These are phyloP conservation scores for Callinectes sapidus DNA, from an alignment of 2,888 invertebrate genomes.

Conservation along the genomic window DNA sequence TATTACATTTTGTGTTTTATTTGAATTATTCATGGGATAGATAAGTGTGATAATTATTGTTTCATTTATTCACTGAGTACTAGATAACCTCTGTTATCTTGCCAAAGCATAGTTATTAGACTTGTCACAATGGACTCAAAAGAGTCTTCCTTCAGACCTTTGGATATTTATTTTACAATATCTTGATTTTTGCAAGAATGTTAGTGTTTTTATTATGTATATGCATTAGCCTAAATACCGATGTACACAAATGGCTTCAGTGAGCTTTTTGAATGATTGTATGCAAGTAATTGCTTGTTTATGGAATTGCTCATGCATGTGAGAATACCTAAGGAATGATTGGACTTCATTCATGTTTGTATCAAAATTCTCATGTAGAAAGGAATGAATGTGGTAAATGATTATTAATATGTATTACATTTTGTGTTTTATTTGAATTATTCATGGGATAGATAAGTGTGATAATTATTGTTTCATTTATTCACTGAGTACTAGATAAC, in stretches of 20 bases:
- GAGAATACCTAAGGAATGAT: not conserved
- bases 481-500: slow-evolving; percentile 46
- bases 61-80: slow-evolving; percentile 37
- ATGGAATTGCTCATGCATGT: slow-evolving; percentile 18
- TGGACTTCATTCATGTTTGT: slow-evolving; percentile 16
- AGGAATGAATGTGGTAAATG: slow-evolving; percentile 34
- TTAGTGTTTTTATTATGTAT: slow-evolving; percentile 41
- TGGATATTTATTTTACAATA: slow-evolving; percentile 49
- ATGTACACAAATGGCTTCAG: slow-evolving; percentile 39
- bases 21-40: slow-evolving; percentile 24
- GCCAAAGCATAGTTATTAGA: slow-evolving; percentile 57
- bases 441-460: slow-evolving; percentile 41
- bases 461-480: slow-evolving; percentile 41
- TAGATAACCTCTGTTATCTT: slow-evolving; percentile 52
- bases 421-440: not conserved
- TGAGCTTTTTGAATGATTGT: slow-evolving; percentile 29
- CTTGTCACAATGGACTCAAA: slow-evolving; percentile 38
- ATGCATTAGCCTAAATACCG: slow-evolving; percentile 42
- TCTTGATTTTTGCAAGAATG: slow-evolving; percentile 29
- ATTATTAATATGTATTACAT: not conserved
- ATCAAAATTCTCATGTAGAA: not conserved
- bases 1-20: not conserved
- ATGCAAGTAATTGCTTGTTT: not conserved
- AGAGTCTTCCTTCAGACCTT: slow-evolving; percentile 47
- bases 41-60: slow-evolving; percentile 39